Base-by-base conservation (phyloP, 2,888 invertebrate genomes). In the Meghimatium bilineatum region DNA sequence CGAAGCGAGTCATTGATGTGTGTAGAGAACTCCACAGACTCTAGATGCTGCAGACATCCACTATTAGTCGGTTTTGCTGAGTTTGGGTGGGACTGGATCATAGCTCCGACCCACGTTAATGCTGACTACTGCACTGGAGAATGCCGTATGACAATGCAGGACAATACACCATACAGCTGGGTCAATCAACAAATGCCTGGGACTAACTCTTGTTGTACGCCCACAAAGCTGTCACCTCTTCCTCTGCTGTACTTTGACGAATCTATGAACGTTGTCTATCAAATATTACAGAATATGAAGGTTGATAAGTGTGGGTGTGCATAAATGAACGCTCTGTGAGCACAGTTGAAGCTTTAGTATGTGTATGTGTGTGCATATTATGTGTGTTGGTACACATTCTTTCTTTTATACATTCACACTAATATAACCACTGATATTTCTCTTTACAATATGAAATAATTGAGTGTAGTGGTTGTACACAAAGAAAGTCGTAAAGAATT, bases 81-180 rank as follows among this genome's bases (percentile, higher is more conserved):
- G 92, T 98, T 99, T 92, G 98, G 98, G 44, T 99, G 98, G 98
- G 97, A 98, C 93, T 99, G 98, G 96, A 97, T 99, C 91, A 97
- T 99, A 85, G 98, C 98, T 0, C 99, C 99, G 0, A 97, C 97
- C 91, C 95, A 96, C 90, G 99, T 98, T 94, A 97, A 97, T 91
- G 98, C 99, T 17, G 97, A 97, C 94, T 98, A 98, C 94, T 99
- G 99, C 94, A 96, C 97, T 82, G 98, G 99, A 14, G 97, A 98
- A 90, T 99, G 99, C 93, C 96, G 97, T 0, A 96, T 96, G 94
- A 96, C 97, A 80, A 97, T 97, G 93, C 94, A 97, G 86, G 97
- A 97, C 92, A 96, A 96, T 91, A 96, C 97, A 92, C 96, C 97
- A 0, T 97, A 98, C 93, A 97, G 97, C 17, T 97, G 98, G 94